Conservation (phyloP, 2,113 vertebrate species). For the Malaclemys terrapin region DNA sequence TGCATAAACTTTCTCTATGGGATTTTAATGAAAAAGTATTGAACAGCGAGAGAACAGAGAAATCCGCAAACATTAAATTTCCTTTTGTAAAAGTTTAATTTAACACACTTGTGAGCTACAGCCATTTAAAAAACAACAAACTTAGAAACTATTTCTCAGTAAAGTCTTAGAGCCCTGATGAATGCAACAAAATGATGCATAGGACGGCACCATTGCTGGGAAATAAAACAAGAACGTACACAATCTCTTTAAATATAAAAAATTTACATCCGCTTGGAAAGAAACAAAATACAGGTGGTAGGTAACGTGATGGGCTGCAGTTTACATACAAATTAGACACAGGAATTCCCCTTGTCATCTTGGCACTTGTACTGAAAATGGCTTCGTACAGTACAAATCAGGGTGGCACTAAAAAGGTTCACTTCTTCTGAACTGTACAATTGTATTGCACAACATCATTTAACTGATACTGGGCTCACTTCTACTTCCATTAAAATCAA, state of each 20-base stretch:
- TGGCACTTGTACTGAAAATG: no score
- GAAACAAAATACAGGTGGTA: neutral
- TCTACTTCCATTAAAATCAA: neutral
- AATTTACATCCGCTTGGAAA: neutral
- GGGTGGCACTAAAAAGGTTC: fast-evolving
- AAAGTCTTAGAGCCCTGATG: neutral
- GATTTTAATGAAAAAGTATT: neutral
- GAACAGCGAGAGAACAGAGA: neutral
- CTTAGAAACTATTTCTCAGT: neutral
- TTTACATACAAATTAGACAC: neutral
- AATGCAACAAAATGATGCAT: neutral
- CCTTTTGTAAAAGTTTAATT: slow-evolving; percentile 41
- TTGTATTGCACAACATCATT: fast-evolving
- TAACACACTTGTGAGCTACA: neutral
- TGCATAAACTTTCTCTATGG: neutral
- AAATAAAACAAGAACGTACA: neutral
- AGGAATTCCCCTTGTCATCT: neutral
- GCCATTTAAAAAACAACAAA: neutral
- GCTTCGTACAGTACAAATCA: neutral
- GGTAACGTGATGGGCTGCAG: neutral
- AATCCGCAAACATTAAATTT: neutral
- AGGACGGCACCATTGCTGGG: neutral
- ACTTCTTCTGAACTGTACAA: neutral
- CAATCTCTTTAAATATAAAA: neutral
- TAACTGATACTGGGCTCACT: fast-evolving